These are phyloP conservation scores for Coenonympha arcania DNA, from an alignment of 2,888 invertebrate species.

Conservation along the genomic window DNA sequence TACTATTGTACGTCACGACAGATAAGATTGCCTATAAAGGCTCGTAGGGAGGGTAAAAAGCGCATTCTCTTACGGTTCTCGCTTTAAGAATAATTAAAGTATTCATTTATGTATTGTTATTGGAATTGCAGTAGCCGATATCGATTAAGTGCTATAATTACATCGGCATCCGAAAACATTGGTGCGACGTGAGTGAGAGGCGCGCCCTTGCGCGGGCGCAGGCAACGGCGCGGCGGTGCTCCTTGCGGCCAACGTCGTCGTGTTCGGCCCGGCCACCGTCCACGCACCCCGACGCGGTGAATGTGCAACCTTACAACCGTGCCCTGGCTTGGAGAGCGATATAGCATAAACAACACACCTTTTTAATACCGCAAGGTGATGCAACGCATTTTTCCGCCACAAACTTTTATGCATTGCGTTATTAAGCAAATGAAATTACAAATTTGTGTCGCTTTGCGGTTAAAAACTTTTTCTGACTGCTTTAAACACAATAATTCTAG, in stretches of 20 bases:
- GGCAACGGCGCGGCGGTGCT: slow-evolving; percentile 37
- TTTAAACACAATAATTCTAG: neutral
- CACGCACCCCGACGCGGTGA: slow-evolving; percentile 52
- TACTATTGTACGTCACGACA: slow-evolving; percentile 17
- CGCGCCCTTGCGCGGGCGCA: slow-evolving; percentile 50
- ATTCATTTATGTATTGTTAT: slow-evolving; percentile 33
- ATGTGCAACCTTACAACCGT: slow-evolving; percentile 45
- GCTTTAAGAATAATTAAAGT: slow-evolving; percentile 28
- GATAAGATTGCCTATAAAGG: slow-evolving; percentile 17
- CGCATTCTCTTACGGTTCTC: slow-evolving; percentile 16
- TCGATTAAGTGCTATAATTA: slow-evolving; percentile 49
- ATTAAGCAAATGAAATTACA: neutral
- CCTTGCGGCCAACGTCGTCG: slow-evolving; percentile 50
- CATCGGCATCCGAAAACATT: slow-evolving; percentile 55
- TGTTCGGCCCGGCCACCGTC: slow-evolving; percentile 51
- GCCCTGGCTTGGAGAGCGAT: neutral
- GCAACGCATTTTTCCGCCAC: neutral
- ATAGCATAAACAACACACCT: slow-evolving; percentile 3
- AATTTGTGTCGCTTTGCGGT: neutral
- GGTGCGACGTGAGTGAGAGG: slow-evolving; percentile 63
- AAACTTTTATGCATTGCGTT: neutral
- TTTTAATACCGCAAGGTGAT: neutral
- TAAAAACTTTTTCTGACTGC: neutral
- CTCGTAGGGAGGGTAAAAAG: slow-evolving; percentile 12
- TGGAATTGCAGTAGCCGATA: slow-evolving; percentile 32